A percentile compares a stretch with the other conserved stretches of the same genome.
phyloP scores from a whole-genome alignment of 2,797 vertebrate genomes.

The Melanotaenia maccullochi region DNA sequence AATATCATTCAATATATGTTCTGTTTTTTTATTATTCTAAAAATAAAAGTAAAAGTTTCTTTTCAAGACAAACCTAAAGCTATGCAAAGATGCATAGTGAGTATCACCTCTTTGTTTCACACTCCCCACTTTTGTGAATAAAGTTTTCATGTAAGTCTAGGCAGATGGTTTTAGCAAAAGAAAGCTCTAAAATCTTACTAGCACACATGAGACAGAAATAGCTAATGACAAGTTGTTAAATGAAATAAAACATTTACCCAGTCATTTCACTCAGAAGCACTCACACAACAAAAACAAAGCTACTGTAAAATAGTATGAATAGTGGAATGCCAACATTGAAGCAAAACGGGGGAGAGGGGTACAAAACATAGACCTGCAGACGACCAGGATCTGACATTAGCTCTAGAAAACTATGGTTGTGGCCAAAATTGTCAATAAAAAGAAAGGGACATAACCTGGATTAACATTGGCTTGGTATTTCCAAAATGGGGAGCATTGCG shows the following conservation, averaged over 20 bases:
- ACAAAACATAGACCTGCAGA: too few relatives aligned
- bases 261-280: not conserved
- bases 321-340: not conserved
- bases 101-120: not conserved
- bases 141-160: not conserved
- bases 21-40: not conserved
- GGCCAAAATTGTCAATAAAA: too few relatives aligned
- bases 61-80: not conserved
- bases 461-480: too few relatives aligned
- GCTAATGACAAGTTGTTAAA: not conserved
- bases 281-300: not conserved
- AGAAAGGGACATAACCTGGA: too few relatives aligned
- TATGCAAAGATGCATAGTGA: not conserved
- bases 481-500: too few relatives aligned
- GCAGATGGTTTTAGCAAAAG: not conserved
- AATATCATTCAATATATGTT: conserved; percentile 13
- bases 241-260: not conserved
- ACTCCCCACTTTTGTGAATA: not conserved
- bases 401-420: too few relatives aligned
- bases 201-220: not conserved
- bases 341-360: not conserved
- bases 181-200: not conserved
- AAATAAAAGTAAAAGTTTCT: too few relatives aligned
- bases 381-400: too few relatives aligned
- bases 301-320: not conserved